Evolutionary conservation across 2,888 invertebrate genomes (phyloP).

Genomic region (Bhutanitis thaidina): DNA sequence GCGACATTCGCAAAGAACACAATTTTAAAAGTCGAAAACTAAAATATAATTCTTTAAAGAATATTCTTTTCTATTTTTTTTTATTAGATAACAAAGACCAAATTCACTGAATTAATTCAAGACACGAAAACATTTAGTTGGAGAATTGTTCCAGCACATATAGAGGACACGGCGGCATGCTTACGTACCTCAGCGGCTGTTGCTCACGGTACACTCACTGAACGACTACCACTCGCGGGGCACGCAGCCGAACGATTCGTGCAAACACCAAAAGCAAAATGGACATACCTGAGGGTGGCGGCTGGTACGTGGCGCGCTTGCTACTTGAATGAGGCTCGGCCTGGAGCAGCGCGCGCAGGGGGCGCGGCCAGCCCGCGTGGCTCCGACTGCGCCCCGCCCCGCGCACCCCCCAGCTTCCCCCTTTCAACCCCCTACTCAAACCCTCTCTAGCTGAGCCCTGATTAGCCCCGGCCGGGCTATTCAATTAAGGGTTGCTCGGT

Average conservation of each 20-base stretch:
- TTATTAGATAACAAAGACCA: slow-evolving; percentile 17
- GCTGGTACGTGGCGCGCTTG: slow-evolving; percentile 75
- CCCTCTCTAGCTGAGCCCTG: slow-evolving; percentile 67
- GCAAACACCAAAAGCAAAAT: slow-evolving; percentile 75
- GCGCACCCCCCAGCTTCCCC: slow-evolving; percentile 45
- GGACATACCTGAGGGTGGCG: slow-evolving; percentile 78
- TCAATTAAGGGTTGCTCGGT: slow-evolving; percentile 75
- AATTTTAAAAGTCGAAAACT: background rate
- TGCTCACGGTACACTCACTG: slow-evolving; percentile 49
- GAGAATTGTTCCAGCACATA: slow-evolving; percentile 28
- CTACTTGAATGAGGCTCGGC: slow-evolving; percentile 78
- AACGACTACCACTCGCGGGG: slow-evolving; percentile 71
- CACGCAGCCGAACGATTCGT: slow-evolving; percentile 52
- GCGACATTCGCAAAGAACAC: slow-evolving; percentile 11
- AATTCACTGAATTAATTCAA: slow-evolving; percentile 29
- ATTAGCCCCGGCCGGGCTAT: slow-evolving; percentile 76
- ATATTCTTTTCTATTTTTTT: background rate
- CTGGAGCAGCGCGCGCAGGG: slow-evolving; percentile 80
- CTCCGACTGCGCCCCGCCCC: slow-evolving; percentile 67
- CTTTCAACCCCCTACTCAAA: slow-evolving; percentile 31
- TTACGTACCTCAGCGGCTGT: slow-evolving; percentile 50
- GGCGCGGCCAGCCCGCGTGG: slow-evolving; percentile 82
- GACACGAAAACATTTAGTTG: slow-evolving; percentile 31
- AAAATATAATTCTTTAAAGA: background rate
- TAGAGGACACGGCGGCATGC: slow-evolving; percentile 54